Conservation (phyloP, 2,797 vertebrate species). For the Acrossocheilus wenchowensis region DNA sequence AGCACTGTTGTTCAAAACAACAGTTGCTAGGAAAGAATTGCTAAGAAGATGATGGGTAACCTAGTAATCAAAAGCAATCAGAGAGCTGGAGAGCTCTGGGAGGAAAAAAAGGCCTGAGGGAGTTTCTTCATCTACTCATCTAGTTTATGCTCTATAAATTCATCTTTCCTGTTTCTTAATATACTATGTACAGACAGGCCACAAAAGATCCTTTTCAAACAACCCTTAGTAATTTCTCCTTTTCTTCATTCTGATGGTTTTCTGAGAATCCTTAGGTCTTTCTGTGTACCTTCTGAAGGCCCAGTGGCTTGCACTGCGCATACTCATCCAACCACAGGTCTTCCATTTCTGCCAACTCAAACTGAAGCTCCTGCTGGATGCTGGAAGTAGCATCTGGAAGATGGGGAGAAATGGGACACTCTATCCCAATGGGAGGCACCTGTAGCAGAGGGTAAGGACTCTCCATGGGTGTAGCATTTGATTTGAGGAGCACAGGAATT, state of each 20-base stretch:
- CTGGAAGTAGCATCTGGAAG: constrained; percentile 71
- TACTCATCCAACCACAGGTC: constrained; percentile 90
- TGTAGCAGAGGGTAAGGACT: constrained; percentile 46
- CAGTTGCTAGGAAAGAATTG: constrained; percentile 65
- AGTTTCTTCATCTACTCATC: background rate
- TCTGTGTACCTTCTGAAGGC: constrained; percentile 82
- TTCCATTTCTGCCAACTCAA: constrained; percentile 84
- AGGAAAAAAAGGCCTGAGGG: constrained; percentile 17
- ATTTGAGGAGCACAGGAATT: constrained; percentile 85
- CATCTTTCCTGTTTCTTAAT: background rate
- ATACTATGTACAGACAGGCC: background rate
- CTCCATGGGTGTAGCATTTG: constrained; percentile 57
- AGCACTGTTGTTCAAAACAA: constrained; percentile 61
- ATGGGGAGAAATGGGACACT: constrained; percentile 68
- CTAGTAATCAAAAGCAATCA: constrained; percentile 55
- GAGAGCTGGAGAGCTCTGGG: constrained; percentile 35
- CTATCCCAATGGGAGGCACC: constrained; percentile 56
- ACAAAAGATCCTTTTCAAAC: background rate
- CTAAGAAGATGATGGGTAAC: constrained; percentile 61
- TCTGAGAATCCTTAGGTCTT: background rate
- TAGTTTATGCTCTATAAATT: background rate
- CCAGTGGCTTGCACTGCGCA: constrained; percentile 83
- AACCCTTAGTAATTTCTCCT: background rate
- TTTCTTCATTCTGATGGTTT: background rate
- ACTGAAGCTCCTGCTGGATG: constrained; percentile 74